Conservation (phyloP, 2,113 vertebrate species). For the Dasyprocta punctata region DNA sequence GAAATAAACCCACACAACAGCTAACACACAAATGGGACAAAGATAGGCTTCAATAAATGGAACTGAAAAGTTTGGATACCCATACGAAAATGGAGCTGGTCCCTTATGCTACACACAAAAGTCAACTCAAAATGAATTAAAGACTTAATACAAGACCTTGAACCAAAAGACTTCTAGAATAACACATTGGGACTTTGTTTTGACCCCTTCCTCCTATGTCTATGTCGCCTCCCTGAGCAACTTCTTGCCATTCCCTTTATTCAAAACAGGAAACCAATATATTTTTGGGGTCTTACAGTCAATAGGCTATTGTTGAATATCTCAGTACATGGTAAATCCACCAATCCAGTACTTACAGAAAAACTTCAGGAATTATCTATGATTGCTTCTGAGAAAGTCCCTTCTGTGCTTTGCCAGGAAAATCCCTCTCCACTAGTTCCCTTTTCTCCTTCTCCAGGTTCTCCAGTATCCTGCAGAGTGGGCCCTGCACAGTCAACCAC, state of each 20-base stretch:
- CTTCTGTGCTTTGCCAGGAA: not conserved
- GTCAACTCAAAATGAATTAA: not conserved
- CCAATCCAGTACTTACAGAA: not conserved
- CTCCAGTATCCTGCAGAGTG: not conserved
- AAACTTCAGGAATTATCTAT: not conserved
- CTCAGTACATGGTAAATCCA: not conserved
- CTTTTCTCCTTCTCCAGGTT: not conserved
- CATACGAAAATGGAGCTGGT: not conserved
- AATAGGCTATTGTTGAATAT: not conserved
- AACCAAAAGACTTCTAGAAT: not conserved
- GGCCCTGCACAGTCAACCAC: not conserved
- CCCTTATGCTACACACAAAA: not conserved
- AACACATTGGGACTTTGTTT: not conserved
- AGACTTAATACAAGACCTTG: not conserved
- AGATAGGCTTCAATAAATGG: not conserved
- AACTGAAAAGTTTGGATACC: not conserved
- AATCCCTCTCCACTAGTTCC: not conserved
- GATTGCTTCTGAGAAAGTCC: not conserved
- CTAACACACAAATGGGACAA: not conserved
- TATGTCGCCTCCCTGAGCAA: not conserved
- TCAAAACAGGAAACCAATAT: not conserved
- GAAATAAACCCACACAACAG: not conserved
- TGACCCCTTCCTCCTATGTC: not conserved
- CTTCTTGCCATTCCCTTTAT: not conserved
- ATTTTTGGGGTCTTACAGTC: not conserved